Conservation (phyloP, 37 sponge, comb jelly and placozoan species). For the Crambe crambe region DNA sequence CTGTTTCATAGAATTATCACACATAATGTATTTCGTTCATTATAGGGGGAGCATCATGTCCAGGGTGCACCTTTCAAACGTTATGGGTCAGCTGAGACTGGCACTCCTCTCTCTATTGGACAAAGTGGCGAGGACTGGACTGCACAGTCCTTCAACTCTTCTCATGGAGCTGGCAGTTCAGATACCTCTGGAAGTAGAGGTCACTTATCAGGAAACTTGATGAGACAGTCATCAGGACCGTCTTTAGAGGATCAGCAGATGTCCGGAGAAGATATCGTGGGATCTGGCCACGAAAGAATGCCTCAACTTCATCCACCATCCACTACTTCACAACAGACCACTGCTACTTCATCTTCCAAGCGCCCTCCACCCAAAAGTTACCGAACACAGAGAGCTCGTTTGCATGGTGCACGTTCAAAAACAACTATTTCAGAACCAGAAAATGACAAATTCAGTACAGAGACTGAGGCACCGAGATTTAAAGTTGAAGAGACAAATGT, state of each 20-base stretch:
- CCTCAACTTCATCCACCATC: not conserved
- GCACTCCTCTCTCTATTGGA: not conserved
- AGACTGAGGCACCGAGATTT: too few species aligned
- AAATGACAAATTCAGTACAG: too few species aligned
- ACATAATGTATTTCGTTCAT: too few species aligned
- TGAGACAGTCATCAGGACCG: constrained; percentile 6
- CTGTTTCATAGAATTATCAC: too few species aligned
- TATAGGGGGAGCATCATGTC: too few species aligned
- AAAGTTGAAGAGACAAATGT: not conserved
- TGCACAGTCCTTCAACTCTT: not conserved
- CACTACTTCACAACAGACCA: not conserved
- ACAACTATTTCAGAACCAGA: not conserved
- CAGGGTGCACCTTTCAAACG: not conserved
- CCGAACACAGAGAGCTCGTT: constrained; percentile 8
- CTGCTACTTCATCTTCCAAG: not conserved
- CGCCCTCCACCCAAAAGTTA: not conserved
- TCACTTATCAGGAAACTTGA: not conserved
- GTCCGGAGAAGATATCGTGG: not conserved
- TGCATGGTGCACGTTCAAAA: constrained; percentile 18
- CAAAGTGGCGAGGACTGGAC: not conserved
- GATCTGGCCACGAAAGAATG: too few species aligned
- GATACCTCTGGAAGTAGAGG: not conserved
- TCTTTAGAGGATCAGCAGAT: constrained; percentile 4
- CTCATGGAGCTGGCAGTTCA: not conserved
- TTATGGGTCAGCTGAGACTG: not conserved